These are phyloP conservation scores for Notechis scutatus DNA, from an alignment of 2,113 vertebrate species.

Conservation along the genomic window DNA sequence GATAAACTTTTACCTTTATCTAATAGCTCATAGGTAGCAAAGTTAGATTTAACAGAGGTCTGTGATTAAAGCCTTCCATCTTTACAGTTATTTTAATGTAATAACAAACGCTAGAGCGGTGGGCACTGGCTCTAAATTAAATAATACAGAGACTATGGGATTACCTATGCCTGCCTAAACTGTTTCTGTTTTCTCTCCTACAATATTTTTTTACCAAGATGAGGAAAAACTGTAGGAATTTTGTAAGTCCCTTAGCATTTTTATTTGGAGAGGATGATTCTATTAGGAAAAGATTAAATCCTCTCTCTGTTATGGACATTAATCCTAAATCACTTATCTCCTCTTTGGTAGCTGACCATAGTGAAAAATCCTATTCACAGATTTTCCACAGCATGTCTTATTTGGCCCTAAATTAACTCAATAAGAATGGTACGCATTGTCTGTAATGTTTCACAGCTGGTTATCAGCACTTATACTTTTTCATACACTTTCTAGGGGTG, in stretches of 20 bases:
- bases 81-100: background rate
- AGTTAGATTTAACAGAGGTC: background rate
- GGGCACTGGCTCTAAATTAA: background rate
- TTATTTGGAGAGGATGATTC: background rate
- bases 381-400: background rate
- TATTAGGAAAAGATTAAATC: background rate
- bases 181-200: background rate
- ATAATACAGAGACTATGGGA: background rate
- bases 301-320: background rate
- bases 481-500: background rate
- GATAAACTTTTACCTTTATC: no score
- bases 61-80: background rate
- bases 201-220: background rate
- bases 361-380: background rate
- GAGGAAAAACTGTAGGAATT: background rate
- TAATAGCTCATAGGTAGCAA: background rate
- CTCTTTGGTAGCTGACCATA: background rate
- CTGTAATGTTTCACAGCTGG: background rate
- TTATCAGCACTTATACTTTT: background rate
- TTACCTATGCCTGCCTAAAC: background rate
- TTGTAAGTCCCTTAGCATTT: background rate
- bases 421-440: accelerated
- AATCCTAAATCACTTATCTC: background rate
- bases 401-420: background rate
- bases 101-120: background rate